These are phyloP conservation scores for Brachionus rubens DNA, from an alignment of 1,140 invertebrate species.

Conservation along the genomic window DNA sequence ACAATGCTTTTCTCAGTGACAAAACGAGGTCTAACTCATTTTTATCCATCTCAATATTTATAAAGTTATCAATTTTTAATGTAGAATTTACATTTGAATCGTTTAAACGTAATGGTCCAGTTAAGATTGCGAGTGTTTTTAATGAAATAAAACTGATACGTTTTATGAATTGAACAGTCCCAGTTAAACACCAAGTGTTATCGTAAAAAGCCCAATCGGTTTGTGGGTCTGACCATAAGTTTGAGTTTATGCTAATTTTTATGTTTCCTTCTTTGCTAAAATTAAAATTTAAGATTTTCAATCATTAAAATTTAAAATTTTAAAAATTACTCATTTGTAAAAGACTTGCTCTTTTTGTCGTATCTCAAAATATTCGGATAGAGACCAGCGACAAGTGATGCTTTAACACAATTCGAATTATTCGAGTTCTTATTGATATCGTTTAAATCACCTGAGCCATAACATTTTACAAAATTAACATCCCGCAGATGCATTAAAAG, in stretches of 20 bases:
- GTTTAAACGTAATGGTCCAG: not conserved
- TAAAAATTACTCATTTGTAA: conserved; percentile 65
- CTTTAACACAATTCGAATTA: conserved; percentile 87
- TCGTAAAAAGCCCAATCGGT: no score
- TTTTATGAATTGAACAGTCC: not conserved
- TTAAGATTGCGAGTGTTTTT: not conserved
- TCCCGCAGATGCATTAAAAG: conserved; percentile 79
- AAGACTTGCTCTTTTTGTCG: conserved; percentile 64
- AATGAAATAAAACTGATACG: not conserved
- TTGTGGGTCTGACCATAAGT: no score
- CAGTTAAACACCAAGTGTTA: no score
- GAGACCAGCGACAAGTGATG: conserved; percentile 75
- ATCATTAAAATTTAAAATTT: no score
- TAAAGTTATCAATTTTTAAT: conserved; percentile 11
- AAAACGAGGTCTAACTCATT: not conserved
- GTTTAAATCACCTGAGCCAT: conserved; percentile 71
- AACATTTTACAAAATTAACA: conserved; percentile 73
- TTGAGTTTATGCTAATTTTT: no score
- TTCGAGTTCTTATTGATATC: conserved; percentile 79
- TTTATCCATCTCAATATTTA: not conserved
- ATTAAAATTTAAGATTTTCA: no score
- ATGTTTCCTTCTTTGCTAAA: no score
- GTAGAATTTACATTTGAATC: not conserved
- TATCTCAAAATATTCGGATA: conserved; percentile 80
- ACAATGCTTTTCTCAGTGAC: not conserved